A percentile compares a stretch with the other conserved stretches of the same genome.
phyloP scores from a whole-genome alignment of 2,888 invertebrate genomes.

The Cyclophora albipunctata region DNA sequence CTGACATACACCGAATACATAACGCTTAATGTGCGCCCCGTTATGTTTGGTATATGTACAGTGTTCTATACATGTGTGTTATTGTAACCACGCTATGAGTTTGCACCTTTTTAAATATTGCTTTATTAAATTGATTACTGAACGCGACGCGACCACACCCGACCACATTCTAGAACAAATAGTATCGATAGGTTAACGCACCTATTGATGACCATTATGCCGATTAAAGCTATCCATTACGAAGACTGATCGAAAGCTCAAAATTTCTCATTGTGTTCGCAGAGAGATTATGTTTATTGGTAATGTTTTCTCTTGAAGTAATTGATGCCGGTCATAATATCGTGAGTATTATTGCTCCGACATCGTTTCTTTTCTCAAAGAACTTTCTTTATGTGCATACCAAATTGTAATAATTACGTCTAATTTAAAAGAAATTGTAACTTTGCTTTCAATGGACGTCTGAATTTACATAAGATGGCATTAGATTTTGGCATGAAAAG shows the following conservation, averaged over 20 bases:
- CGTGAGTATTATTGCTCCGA: constrained; percentile 42
- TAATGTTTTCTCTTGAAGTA: constrained; percentile 49
- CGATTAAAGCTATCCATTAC: constrained; percentile 47
- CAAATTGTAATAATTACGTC: too few species aligned
- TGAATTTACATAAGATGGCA: too few species aligned
- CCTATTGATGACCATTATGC: constrained; percentile 41
- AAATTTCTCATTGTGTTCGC: constrained; percentile 39
- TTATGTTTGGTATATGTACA: constrained; percentile 31
- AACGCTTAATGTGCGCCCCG: constrained; percentile 42
- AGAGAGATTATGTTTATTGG: constrained; percentile 20
- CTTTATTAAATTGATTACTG: constrained; percentile 40
- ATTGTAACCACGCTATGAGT: constrained; percentile 39
- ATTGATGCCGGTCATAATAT: constrained; percentile 38
- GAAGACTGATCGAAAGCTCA: constrained; percentile 46
- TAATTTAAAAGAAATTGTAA: too few species aligned
- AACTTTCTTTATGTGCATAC: too few species aligned
- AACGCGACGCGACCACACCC: constrained; percentile 42
- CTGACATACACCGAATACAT: constrained; percentile 42
- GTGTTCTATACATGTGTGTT: constrained; percentile 6
- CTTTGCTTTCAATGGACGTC: too few species aligned
- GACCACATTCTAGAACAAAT: constrained; percentile 49
- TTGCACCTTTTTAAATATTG: constrained; percentile 43
- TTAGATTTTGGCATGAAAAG: too few species aligned
- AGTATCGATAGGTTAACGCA: constrained; percentile 30
- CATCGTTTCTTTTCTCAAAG: too few species aligned